Evolutionary conservation across 2,797 vertebrate genomes (phyloP).

Genomic region (Sphenodon punctatus): DNA sequence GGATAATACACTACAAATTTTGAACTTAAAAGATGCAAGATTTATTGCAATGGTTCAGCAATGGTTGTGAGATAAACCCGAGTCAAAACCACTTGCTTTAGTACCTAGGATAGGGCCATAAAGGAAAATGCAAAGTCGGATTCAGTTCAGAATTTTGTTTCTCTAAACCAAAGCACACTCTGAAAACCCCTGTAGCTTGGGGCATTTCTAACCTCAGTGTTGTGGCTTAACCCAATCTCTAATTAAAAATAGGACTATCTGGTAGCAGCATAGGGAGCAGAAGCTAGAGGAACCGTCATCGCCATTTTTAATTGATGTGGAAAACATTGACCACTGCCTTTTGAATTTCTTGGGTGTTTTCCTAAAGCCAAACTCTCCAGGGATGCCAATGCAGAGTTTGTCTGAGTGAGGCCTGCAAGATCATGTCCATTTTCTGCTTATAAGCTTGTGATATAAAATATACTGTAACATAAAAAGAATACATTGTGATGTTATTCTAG

Average conservation of each 20-base stretch:
- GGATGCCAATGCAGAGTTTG: accelerated
- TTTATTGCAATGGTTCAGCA: background rate
- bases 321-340: background rate
- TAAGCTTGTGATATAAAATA: conserved; percentile 35
- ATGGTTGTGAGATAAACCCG: background rate
- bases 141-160: background rate
- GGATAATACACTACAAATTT: background rate
- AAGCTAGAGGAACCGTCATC: background rate
- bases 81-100: accelerated
- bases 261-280: background rate
- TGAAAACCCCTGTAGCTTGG: background rate
- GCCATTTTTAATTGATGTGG: background rate
- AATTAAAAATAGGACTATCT: background rate
- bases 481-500: conserved; percentile 53
- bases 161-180: background rate
- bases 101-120: background rate
- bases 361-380: background rate
- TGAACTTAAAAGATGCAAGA: background rate
- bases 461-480: conserved; percentile 33
- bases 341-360: conserved; percentile 1
- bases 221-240: background rate
- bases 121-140: background rate
- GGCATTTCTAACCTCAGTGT: background rate
- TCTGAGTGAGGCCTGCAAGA: conserved; percentile 9
- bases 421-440: conserved; percentile 23